Base-by-base conservation (phyloP, 1,140 invertebrate genomes). In the Elymnias hypermnestra region DNA sequence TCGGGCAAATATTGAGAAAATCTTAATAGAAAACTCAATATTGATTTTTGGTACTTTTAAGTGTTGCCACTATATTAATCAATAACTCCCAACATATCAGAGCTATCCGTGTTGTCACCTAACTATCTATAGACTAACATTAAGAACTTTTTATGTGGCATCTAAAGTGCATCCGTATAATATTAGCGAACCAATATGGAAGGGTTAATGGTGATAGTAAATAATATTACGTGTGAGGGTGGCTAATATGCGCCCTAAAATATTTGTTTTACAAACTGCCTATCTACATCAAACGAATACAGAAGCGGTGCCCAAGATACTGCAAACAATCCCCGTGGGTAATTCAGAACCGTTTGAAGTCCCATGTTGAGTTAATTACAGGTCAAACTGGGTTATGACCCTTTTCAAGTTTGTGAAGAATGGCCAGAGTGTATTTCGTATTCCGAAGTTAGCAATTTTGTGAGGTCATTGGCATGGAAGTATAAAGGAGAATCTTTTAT, bases 351-450 rank as follows among this genome's bases (percentile, higher is more conserved):
- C 36, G 44, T 57, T 54, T 54, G 54, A 54, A 51, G 50, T 57
- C 44, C 15, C 58, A 54, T 57, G 48, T 44, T 45, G 53, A 57
- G 58, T 57, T 62, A 62, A 62, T 57, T 57, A 62, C 46, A 48
- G 54, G 58, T 57, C 54, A 57, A 57, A 54, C 50, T 61, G 54
- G 46, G 41, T 48, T 45, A 43, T 55, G 59, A 62, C 51, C 59
- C 52, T 53, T 59, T 42, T 21, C 31, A 44, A 47, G 26, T 36
- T 52, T 53, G 46, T 25, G 35, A 51, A 43, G 48, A 51, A 51
- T 44, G 36, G 25, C 21, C 36, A 18, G 39, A 51, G 40, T 44
- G 36, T 33, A 51, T 33, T 52, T 38, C 31, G 13, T 35, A 14
- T 28, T 39, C 43, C 18, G 10, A 9, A 39, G 33, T 44, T 29